Percentiles rank a stretch among this genome's conserved stretches.
Conservation (phyloP, 2,888 invertebrate species). For the Linnaemya vulpina region DNA sequence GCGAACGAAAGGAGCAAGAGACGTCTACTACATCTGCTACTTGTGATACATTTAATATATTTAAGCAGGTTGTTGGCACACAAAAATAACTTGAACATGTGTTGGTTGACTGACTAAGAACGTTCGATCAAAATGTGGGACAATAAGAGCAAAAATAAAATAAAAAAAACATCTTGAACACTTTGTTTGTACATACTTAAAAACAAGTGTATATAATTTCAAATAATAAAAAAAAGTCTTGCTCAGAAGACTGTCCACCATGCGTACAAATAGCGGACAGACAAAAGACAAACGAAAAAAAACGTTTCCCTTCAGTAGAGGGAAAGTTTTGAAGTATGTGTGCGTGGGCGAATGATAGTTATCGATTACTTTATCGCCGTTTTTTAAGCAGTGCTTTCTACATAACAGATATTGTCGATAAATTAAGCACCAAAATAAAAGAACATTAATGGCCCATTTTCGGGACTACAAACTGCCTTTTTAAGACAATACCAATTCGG, state of each 20-base stretch:
- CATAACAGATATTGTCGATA: conserved; percentile 1
- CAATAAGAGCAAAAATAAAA: conserved; percentile 45
- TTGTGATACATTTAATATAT: conserved; percentile 3
- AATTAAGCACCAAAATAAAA: not conserved
- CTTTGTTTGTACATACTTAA: not conserved
- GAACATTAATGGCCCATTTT: too few relatives aligned
- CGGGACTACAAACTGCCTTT: too few relatives aligned
- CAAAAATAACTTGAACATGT: conserved; percentile 42
- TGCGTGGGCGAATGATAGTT: not conserved
- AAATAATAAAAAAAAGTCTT: conserved; percentile 7
- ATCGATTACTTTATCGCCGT: conserved; percentile 52
- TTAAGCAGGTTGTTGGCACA: conserved; percentile 53
- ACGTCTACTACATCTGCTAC: not conserved
- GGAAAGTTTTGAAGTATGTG: conserved; percentile 47
- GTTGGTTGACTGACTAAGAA: conserved; percentile 12
- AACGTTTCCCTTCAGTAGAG: not conserved
- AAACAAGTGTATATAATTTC: conserved; percentile 17
- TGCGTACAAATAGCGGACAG: conserved; percentile 15
- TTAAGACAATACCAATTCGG: too few relatives aligned
- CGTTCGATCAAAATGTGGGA: conserved; percentile 47
- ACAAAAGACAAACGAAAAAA: conserved; percentile 11
- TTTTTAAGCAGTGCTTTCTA: conserved; percentile 10
- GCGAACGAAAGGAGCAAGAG: not conserved
- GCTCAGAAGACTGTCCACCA: conserved; percentile 23
- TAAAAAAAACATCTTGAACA: conserved; percentile 20